Evolutionary conservation across 2,888 invertebrate species (phyloP), one percentile per base, ranked within the genome.

Genomic region (Cryptocheilus praepositus): DNA sequence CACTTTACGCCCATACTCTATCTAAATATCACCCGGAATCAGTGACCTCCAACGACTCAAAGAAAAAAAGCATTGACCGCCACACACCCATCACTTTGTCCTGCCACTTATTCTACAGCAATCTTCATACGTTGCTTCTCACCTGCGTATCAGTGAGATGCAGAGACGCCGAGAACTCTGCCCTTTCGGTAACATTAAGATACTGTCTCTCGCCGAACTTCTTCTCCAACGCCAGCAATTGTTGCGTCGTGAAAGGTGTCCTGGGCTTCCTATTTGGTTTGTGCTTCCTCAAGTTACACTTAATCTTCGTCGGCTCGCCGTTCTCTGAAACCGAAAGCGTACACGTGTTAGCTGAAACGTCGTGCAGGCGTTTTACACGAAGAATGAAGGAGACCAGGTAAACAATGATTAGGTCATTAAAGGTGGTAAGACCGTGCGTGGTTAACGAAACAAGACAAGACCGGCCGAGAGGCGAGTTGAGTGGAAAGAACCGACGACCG

Each of bases 171-270:
- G 98, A 98, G 90, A 99, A 99, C 90, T 99, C 99, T 0, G 99
- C 99, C 64, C 99, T 91, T 89, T 99, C 99, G 15, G 98, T 98
- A 85, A 99, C 98, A 88, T 97, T 98, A 79, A 99, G 92, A 90
- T 99, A 99, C 90, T 98, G 98, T 87, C 98, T 98, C 89, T 97
- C 96, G 44, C 96, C 93, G 90, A 99, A 99, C 91, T 99, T 99
- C 90, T 96, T 95, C 90, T 99, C 99, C 76, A 99, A 90, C 1
- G 98, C 95, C 71, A 98, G 90, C 59, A 99, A 92, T 87, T 99
- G 99, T 87, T 98, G 97, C 1, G 98, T 97, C n/a, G 98, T 98
- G 91, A 99, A 99, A 0, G 99, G 98, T 0, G 99, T 99, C 63
- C 99, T 92, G 0, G 98, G 99, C 89, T 99, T 99, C 79, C 99